phyloP scores from a whole-genome alignment of 2,888 invertebrate genomes.

The Electrophaes corylata region DNA sequence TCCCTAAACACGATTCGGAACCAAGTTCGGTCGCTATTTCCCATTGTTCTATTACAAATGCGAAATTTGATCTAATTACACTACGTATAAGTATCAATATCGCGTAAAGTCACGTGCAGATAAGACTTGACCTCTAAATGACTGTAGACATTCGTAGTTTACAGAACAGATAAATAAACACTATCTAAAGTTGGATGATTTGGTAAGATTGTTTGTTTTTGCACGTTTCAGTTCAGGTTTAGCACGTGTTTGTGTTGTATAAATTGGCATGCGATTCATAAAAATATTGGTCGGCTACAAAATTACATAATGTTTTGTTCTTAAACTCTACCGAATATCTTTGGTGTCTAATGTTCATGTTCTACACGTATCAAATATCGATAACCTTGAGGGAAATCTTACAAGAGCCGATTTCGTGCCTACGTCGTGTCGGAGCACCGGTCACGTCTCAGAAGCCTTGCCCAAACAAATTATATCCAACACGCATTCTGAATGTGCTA shows the following conservation, averaged over 20 bases:
- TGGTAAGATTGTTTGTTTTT: slow-evolving; percentile 2
- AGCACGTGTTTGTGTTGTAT: not conserved
- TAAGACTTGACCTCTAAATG: slow-evolving; percentile 34
- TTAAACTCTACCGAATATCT: too few relatives aligned
- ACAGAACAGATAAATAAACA: slow-evolving; percentile 23
- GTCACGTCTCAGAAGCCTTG: slow-evolving; percentile 27
- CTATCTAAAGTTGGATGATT: slow-evolving; percentile 1
- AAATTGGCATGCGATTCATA: too few relatives aligned
- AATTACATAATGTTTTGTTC: not conserved
- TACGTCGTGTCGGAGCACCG: slow-evolving; percentile 20
- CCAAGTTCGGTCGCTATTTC: slow-evolving; percentile 23
- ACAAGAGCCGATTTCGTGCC: slow-evolving; percentile 24
- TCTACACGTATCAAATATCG: slow-evolving; percentile 9
- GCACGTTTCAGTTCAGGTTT: slow-evolving; percentile 3
- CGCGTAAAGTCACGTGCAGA: slow-evolving; percentile 23
- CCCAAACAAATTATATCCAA: slow-evolving; percentile 19
- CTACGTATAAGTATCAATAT: slow-evolving; percentile 11
- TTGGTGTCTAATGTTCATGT: not conserved
- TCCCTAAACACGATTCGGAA: slow-evolving; percentile 28
- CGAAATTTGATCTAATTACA: slow-evolving; percentile 23
- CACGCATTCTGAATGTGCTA: not conserved
- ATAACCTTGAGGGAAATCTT: slow-evolving; percentile 25
- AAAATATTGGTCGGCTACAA: not conserved
- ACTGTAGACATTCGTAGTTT: slow-evolving; percentile 23
- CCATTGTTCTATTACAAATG: slow-evolving; percentile 11